A percentile compares a stretch with the other conserved stretches of the same genome.
phyloP scores from a whole-genome alignment of 2,888 invertebrate species.

The Mystacides longicornis region DNA sequence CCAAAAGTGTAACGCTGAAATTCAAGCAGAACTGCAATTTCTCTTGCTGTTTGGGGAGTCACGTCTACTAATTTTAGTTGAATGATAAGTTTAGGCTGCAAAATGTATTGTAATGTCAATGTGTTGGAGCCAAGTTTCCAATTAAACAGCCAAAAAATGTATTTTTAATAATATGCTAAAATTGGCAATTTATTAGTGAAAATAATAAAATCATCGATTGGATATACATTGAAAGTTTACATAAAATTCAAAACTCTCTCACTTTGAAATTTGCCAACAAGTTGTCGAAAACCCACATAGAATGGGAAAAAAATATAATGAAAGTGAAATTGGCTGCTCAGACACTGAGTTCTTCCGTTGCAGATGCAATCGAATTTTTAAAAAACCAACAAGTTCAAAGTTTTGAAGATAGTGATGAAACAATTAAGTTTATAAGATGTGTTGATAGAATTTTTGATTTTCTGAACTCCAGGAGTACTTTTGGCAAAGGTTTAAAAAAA shows the following conservation, averaged over 20 bases:
- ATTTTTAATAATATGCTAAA: background rate
- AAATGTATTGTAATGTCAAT: conserved; percentile 1
- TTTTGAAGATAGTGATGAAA: conserved; percentile 2
- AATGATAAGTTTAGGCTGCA: background rate
- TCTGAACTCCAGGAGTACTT: too few species aligned
- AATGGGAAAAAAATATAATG: conserved; percentile 2
- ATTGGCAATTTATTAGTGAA: background rate
- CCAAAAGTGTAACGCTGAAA: background rate
- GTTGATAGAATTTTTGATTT: conserved; percentile 1
- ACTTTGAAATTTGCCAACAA: background rate
- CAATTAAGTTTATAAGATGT: background rate
- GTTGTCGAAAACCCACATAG: conserved; percentile 1
- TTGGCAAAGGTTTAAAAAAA: too few species aligned
- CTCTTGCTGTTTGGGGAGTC: background rate
- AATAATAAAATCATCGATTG: background rate
- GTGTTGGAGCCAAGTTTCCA: conserved; percentile 1
- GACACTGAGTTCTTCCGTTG: conserved; percentile 1
- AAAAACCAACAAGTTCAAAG: background rate
- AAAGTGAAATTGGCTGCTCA: background rate
- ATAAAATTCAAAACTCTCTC: background rate
- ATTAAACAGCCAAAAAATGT: conserved; percentile 1
- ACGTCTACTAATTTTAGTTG: background rate
- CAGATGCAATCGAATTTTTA: background rate
- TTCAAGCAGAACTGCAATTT: conserved; percentile 1
- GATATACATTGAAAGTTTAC: background rate